These are phyloP conservation scores for Isotomurus palustris DNA, from an alignment of 2,888 invertebrate species.

Conservation along the genomic window DNA sequence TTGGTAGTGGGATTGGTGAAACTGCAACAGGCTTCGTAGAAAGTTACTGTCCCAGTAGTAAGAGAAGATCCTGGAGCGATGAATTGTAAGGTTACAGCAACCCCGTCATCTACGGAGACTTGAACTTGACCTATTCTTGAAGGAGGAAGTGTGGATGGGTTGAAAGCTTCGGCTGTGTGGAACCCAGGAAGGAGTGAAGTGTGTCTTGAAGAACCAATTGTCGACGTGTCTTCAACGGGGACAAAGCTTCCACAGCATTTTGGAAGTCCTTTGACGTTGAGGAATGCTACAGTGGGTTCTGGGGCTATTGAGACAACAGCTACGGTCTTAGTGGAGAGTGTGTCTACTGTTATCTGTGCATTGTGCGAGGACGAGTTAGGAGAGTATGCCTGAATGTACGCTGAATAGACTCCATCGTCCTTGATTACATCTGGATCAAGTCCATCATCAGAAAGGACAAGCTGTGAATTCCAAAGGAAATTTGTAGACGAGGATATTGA, in stretches of 20 bases:
- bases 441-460: constrained; percentile 28
- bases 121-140: constrained; percentile 10
- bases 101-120: background rate
- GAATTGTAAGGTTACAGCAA: constrained; percentile 8
- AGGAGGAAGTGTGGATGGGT: background rate
- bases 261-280: background rate
- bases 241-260: constrained; percentile 23
- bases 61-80: constrained; percentile 18
- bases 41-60: constrained; percentile 10
- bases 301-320: background rate
- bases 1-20: background rate
- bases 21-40: constrained; percentile 25
- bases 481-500: background rate
- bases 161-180: constrained; percentile 5
- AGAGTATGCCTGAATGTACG: constrained; percentile 25
- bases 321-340: background rate
- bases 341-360: constrained; percentile 16
- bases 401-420: constrained; percentile 41
- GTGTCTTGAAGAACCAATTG: background rate
- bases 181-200: constrained; percentile 10
- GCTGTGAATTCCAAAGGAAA: background rate
- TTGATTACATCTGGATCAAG: constrained; percentile 33
- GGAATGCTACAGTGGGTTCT: background rate
- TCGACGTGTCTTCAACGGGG: background rate
- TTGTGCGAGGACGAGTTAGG: constrained; percentile 19